phyloP scores from a whole-genome alignment of 2,888 invertebrate species.

The Tetragonisca angustula region DNA sequence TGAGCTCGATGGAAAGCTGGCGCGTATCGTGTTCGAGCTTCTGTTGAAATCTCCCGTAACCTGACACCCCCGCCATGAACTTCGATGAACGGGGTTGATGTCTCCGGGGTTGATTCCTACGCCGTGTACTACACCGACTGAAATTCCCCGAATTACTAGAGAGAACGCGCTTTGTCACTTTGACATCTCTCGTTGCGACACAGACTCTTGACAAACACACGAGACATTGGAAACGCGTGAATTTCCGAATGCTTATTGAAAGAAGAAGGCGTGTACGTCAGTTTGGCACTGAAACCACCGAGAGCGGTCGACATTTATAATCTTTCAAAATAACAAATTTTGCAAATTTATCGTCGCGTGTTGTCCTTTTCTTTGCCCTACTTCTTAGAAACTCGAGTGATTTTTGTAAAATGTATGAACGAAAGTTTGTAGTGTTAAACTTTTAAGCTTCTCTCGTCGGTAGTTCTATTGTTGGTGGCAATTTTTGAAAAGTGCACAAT shows the following conservation, averaged over 20 bases:
- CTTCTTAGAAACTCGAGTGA: too few species aligned
- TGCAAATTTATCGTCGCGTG: too few species aligned
- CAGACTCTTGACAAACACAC: constrained; percentile 14
- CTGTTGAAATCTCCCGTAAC: constrained; percentile 84
- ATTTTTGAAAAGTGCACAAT: too few species aligned
- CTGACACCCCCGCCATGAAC: constrained; percentile 76
- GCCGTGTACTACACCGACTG: constrained; percentile 31
- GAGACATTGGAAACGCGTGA: neutral
- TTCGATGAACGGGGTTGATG: constrained; percentile 79
- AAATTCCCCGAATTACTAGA: constrained; percentile 12
- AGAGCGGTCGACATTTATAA: too few species aligned
- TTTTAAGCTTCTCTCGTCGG: too few species aligned
- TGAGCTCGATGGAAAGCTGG: constrained; percentile 46
- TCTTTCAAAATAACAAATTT: too few species aligned
- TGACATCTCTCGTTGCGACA: neutral
- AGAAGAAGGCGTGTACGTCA: too few species aligned
- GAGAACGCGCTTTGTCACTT: neutral
- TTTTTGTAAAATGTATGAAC: too few species aligned
- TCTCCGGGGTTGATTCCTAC: constrained; percentile 70
- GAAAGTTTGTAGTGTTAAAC: too few species aligned
- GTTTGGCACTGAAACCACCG: too few species aligned
- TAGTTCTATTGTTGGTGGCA: too few species aligned
- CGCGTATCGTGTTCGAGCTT: constrained; percentile 65
- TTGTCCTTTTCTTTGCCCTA: too few species aligned
- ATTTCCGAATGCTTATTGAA: neutral